Base-by-base conservation (phyloP, 2,113 vertebrate genomes). In the Leucoraja erinaceus region DNA sequence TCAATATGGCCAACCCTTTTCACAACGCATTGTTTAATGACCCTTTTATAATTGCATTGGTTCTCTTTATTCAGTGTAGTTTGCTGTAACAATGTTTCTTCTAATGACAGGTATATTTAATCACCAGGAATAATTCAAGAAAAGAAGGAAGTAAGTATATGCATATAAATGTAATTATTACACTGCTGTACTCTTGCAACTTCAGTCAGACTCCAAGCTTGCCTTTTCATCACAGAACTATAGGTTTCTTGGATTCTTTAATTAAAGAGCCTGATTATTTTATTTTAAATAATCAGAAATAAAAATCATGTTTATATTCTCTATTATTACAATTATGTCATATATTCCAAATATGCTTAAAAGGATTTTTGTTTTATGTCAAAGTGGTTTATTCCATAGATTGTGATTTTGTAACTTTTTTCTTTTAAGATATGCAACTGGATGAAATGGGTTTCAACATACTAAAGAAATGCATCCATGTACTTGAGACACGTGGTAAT, bases 401-500 rank as follows among this genome's bases (percentile, higher is more conserved):
- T 31, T 31, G 8, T 22, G 8, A 25, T 56, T 83, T 83, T 56
- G n/a, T 88, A 54, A 91, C 22, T 79, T 93, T 28, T 77, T 94
- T 93, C 54, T n/a, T 93, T 79, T 94, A 94, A 97, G 98, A 97
- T 93, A 97, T 97, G 33, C 98, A 98, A 47, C 94, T 99, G 95
- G 98, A 99, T 96, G 97, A 97, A 3, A 95, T 97, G 90, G 98
- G 98, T 9, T 96, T 98, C 94, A 95, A 95, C 70, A 95, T 99
- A 96, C 95, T 99, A 94, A 98, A 96, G 96, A 99, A 98, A 93
- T 98, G 98, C 93, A 98, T 99, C 95, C 96, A 94, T 93, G 98
- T 98, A 66, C 96, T 99, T 93, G 99, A 99, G 94, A 96, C 95
- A 25, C 97, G 98, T 98, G 98, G 99, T 99, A 97, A 97, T 20